These are phyloP conservation scores for Oryzias melastigma DNA, from an alignment of 2,113 vertebrate species.

Conservation along the genomic window DNA sequence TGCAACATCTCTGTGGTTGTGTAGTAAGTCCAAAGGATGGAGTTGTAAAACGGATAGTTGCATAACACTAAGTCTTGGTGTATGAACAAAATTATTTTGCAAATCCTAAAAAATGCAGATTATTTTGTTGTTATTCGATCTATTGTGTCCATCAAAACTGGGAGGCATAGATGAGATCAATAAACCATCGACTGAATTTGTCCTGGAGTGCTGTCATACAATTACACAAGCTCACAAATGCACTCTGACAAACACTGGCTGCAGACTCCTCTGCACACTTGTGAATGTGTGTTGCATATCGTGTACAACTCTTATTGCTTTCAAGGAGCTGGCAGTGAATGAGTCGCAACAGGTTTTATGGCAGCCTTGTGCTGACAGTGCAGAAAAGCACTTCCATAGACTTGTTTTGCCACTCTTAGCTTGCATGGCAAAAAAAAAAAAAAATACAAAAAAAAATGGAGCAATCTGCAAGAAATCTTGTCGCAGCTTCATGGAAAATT, in stretches of 20 bases:
- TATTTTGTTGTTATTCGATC: conserved; percentile 9
- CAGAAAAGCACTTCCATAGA: conserved; percentile 44
- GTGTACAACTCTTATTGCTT: conserved; percentile 31
- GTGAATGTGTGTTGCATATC: conserved; percentile 22
- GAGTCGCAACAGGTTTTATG: conserved; percentile 60
- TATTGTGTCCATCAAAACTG: conserved; percentile 17
- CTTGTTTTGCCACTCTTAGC: conserved; percentile 48
- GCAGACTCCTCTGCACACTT: not conserved
- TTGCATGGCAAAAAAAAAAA: conserved; percentile 37
- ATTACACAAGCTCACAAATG: conserved; percentile 9
- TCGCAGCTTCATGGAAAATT: conserved; percentile 17
- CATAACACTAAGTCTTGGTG: not conserved
- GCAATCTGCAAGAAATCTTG: conserved; percentile 42
- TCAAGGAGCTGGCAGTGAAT: conserved; percentile 20
- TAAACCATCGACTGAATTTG: conserved; percentile 32
- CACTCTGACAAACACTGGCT: not conserved
- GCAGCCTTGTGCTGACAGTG: conserved; percentile 47
- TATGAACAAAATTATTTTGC: not conserved
- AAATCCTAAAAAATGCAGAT: too few species aligned
- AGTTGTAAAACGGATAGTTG: not conserved
- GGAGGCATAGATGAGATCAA: conserved; percentile 43
- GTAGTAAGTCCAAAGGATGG: conserved; percentile 1
- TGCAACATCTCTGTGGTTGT: conserved; percentile 19
- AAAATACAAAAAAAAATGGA: not conserved
- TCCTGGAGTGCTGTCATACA: conserved; percentile 42